These are phyloP conservation scores for Emmelina monodactyla DNA, from an alignment of 2,888 invertebrate genomes.

Conservation along the genomic window DNA sequence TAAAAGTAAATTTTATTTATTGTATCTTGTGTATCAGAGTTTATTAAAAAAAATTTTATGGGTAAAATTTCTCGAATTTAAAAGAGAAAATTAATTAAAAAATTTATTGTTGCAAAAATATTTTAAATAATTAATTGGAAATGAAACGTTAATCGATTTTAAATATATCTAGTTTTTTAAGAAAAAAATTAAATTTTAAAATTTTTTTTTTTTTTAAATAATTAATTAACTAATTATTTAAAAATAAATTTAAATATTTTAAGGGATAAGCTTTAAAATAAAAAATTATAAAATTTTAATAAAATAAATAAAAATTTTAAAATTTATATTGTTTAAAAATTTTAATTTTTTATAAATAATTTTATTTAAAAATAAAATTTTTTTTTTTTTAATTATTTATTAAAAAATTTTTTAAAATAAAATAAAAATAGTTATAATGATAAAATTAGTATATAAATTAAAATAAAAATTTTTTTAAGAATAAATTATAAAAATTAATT, in stretches of 20 bases:
- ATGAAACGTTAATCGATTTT: slow-evolving; percentile 73
- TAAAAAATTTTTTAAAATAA: slow-evolving; percentile 47
- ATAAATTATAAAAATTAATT: slow-evolving; percentile 63
- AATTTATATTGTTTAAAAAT: slow-evolving; percentile 66
- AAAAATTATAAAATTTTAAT: slow-evolving; percentile 52
- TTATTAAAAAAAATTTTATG: slow-evolving; percentile 58
- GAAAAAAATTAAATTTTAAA: slow-evolving; percentile 56
- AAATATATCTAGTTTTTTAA: slow-evolving; percentile 73
- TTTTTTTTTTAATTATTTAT: slow-evolving; percentile 48
- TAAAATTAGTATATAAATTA: slow-evolving; percentile 64
- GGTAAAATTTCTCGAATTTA: slow-evolving; percentile 66
- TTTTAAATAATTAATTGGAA: slow-evolving; percentile 69
- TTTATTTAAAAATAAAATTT: slow-evolving; percentile 31
- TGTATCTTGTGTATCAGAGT: slow-evolving; percentile 80
- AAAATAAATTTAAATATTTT: slow-evolving; percentile 56
- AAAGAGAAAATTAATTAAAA: slow-evolving; percentile 67
- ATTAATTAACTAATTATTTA: too few species aligned
- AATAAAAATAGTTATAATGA: slow-evolving; percentile 57
- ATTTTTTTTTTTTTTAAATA: slow-evolving; percentile 23
- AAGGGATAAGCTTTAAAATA: slow-evolving; percentile 69
- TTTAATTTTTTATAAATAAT: slow-evolving; percentile 57
- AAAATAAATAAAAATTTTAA: slow-evolving; percentile 50
- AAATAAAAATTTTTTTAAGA: slow-evolving; percentile 25
- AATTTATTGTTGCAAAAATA: slow-evolving; percentile 68
- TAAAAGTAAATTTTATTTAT: slow-evolving; percentile 65